phyloP scores from a whole-genome alignment of 1,140 invertebrate genomes.

The Papilio machaon region DNA sequence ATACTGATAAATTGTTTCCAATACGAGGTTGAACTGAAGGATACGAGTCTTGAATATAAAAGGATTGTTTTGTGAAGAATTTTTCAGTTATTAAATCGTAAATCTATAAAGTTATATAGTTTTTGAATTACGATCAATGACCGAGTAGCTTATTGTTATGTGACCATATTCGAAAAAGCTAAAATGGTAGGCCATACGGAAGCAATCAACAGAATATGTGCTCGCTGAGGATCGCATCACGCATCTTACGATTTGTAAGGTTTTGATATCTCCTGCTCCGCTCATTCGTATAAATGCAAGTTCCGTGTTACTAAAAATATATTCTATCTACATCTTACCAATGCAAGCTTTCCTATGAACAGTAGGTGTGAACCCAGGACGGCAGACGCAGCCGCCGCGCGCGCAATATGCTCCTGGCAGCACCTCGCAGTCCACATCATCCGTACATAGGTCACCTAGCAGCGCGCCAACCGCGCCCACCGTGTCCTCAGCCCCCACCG shows the following conservation, averaged over 20 bases:
- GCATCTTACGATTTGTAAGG: too few species aligned
- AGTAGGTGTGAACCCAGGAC: slow-evolving; percentile 85
- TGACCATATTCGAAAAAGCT: too few species aligned
- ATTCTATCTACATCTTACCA: slow-evolving; percentile 77
- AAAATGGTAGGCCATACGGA: too few species aligned
- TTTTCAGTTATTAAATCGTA: too few species aligned
- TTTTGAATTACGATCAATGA: too few species aligned
- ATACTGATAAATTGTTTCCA: not conserved
- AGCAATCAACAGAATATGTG: too few species aligned
- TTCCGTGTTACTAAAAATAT: not conserved
- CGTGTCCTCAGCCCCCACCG: slow-evolving; percentile 86
- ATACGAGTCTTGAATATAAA: too few species aligned
- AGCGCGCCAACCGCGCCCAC: slow-evolving; percentile 86
- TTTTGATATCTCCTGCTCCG: not conserved
- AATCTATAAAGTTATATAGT: too few species aligned
- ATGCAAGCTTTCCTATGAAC: slow-evolving; percentile 88
- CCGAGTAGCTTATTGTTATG: too few species aligned
- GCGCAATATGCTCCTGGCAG: slow-evolving; percentile 88
- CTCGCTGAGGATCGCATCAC: too few species aligned
- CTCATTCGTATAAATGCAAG: not conserved
- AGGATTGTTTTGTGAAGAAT: too few species aligned
- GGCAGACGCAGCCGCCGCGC: slow-evolving; percentile 87
- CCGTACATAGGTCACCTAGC: slow-evolving; percentile 89
- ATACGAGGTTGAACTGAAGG: not conserved
- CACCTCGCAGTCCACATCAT: slow-evolving; percentile 86